These are phyloP conservation scores for Eretmocerus hayati DNA, from an alignment of 2,888 invertebrate species.

Conservation along the genomic window DNA sequence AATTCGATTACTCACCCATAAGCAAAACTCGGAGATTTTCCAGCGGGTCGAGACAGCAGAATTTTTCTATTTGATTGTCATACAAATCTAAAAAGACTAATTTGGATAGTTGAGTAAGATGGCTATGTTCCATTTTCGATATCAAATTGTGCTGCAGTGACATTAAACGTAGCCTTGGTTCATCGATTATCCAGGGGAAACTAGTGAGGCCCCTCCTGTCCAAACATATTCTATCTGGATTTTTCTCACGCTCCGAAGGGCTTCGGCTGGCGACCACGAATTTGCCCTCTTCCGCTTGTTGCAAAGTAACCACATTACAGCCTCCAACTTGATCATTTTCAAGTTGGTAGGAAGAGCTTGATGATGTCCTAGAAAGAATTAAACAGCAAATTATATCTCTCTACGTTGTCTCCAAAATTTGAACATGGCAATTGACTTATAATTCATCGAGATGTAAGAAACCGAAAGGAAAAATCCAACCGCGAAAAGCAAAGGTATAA, in stretches of 20 bases:
- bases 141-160: constrained; percentile 91
- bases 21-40: constrained; percentile 77
- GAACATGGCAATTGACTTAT: no score
- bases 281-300: constrained; percentile 59
- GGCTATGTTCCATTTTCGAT: constrained; percentile 60
- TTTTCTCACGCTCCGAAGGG: constrained; percentile 70
- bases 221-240: constrained; percentile 82
- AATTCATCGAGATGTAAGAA: no score
- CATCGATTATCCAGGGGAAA: constrained; percentile 76
- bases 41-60: constrained; percentile 69
- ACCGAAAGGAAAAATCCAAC: no score
- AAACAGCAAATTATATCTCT: no score
- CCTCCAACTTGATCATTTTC: constrained; percentile 39
- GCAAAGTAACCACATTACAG: constrained; percentile 39
- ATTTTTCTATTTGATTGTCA: constrained; percentile 87
- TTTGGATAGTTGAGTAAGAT: constrained; percentile 56
- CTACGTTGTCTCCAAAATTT: no score
- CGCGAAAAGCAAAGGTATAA: no score
- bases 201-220: constrained; percentile 78
- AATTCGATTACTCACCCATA: constrained; percentile 58
- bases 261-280: constrained; percentile 64
- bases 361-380: no score
- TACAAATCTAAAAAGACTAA: constrained; percentile 90
- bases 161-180: constrained; percentile 71
- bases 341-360: constrained; percentile 31